A percentile compares a stretch with the other conserved stretches of the same genome.
phyloP scores from a whole-genome alignment of 2,113 vertebrate genomes.

The Nicator chloris region DNA sequence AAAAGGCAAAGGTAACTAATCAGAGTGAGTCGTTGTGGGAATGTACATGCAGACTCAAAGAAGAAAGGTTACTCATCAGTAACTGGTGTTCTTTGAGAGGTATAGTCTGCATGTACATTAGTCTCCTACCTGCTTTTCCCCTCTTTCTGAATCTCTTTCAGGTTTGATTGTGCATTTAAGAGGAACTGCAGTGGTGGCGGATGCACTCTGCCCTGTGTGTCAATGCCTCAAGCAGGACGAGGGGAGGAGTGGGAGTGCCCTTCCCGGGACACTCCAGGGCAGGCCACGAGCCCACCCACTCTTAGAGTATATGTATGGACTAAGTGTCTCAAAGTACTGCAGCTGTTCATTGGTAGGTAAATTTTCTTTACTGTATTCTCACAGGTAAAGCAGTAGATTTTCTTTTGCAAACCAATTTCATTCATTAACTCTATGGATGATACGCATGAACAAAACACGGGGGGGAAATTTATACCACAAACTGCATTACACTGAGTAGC shows the following conservation, averaged over 20 bases:
- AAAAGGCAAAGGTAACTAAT: slow-evolving; percentile 32
- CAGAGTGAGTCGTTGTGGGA: neutral
- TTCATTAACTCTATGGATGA: neutral
- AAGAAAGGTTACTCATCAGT: slow-evolving; percentile 62
- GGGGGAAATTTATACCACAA: neutral
- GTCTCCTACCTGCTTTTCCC: slow-evolving; percentile 66
- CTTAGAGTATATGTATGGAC: slow-evolving; percentile 55
- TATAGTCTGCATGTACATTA: slow-evolving; percentile 61
- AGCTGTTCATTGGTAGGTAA: slow-evolving; percentile 58
- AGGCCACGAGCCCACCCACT: slow-evolving; percentile 38
- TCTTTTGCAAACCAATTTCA: neutral
- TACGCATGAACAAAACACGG: neutral
- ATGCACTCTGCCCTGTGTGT: slow-evolving; percentile 55
- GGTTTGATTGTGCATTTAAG: slow-evolving; percentile 64
- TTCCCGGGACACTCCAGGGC: slow-evolving; percentile 30
- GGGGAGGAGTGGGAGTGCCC: slow-evolving; percentile 34
- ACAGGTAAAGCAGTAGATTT: slow-evolving; percentile 29
- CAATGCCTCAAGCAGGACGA: slow-evolving; percentile 45
- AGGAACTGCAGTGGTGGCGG: slow-evolving; percentile 59
- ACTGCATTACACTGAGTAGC: neutral
- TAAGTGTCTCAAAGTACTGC: slow-evolving; percentile 59
- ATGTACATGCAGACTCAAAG: slow-evolving; percentile 69
- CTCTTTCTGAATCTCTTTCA: slow-evolving; percentile 68
- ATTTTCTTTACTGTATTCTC: slow-evolving; percentile 61
- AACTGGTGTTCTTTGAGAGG: slow-evolving; percentile 63